Conservation (phyloP, 2,797 vertebrate species). For the Meriones psammophilus region DNA sequence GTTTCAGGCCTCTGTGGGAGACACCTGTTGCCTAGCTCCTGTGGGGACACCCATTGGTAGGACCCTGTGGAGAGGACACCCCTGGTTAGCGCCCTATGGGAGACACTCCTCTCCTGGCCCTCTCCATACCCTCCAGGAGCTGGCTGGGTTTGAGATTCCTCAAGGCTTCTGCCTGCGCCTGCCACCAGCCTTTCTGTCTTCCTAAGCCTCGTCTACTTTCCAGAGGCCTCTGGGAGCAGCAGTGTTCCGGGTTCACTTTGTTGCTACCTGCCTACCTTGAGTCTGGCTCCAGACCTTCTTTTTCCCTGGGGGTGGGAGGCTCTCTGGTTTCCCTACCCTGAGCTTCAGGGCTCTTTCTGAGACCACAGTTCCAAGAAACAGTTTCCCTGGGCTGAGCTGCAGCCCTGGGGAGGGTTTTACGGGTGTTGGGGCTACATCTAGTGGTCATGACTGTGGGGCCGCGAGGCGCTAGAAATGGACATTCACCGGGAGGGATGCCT, state of each 20-base stretch:
- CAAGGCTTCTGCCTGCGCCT: background rate
- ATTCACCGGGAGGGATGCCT: background rate
- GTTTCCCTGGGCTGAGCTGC: background rate
- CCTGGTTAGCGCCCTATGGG: background rate
- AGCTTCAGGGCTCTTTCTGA: background rate
- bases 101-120: background rate
- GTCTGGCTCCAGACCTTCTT: background rate
- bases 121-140: background rate
- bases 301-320: background rate
- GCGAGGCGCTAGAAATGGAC: background rate
- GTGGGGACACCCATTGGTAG: background rate
- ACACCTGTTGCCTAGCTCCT: background rate
- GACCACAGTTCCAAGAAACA: background rate
- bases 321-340: background rate
- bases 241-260: background rate
- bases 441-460: background rate
- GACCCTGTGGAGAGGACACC: background rate
- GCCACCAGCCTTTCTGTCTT: background rate
- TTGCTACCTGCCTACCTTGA: background rate
- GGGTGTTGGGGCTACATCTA: background rate
- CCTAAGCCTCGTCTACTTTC: background rate
- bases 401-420: background rate
- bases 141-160: too few species aligned
- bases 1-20: background rate
- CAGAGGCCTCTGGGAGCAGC: background rate